These are phyloP conservation scores for Anthophora plumipes DNA, from an alignment of 2,888 invertebrate species.

Conservation along the genomic window DNA sequence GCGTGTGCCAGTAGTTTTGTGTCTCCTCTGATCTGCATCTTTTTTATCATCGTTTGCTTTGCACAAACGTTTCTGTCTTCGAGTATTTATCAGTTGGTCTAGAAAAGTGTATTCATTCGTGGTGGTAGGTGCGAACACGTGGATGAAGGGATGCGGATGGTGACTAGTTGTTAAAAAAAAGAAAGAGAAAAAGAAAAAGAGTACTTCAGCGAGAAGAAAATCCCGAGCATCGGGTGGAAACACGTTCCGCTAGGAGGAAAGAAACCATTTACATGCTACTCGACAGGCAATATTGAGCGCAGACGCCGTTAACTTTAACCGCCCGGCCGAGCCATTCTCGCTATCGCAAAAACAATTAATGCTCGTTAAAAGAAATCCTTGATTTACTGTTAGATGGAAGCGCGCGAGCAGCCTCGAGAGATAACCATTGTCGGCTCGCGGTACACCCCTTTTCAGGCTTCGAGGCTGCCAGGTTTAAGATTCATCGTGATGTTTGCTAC, in stretches of 20 bases:
- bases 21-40: not conserved
- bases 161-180: constrained; percentile 31
- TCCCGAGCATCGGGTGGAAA: constrained; percentile 19
- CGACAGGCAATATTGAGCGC: constrained; percentile 71
- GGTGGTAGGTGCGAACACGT: constrained; percentile 16
- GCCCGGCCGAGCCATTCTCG: constrained; percentile 76
- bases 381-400: constrained; percentile 80
- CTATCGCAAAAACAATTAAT: constrained; percentile 85
- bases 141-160: not conserved
- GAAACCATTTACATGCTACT: constrained; percentile 71
- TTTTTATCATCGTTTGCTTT: not conserved
- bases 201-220: constrained; percentile 30
- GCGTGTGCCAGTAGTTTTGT: not conserved
- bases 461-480: constrained; percentile 76
- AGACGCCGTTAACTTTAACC: constrained; percentile 74
- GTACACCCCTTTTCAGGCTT: constrained; percentile 74
- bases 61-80: not conserved
- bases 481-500: constrained; percentile 47
- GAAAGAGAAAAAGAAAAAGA: no score
- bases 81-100: no score
- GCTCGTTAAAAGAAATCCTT: constrained; percentile 84
- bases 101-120: no score
- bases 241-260: constrained; percentile 56
- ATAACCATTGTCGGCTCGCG: constrained; percentile 77
- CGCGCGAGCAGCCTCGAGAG: constrained; percentile 71